Evolutionary conservation across 1,140 invertebrate species (phyloP).

Genomic region (Diabrotica undecimpunctata): DNA sequence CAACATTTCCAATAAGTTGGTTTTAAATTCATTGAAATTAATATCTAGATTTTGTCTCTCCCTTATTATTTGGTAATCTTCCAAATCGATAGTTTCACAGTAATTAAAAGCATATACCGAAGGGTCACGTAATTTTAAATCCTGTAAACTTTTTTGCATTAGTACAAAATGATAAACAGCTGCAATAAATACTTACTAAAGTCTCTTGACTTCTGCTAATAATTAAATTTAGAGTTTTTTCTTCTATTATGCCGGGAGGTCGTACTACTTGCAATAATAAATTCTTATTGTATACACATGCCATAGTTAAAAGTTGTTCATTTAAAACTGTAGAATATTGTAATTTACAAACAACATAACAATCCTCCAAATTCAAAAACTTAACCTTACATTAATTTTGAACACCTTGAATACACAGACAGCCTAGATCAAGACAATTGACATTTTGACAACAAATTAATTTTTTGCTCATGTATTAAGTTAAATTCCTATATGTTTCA

Average conservation of each 20-base stretch:
- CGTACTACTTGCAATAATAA: constrained; percentile 20
- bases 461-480: too few species aligned
- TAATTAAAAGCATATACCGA: constrained; percentile 28
- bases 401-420: too few species aligned
- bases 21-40: constrained; percentile 31
- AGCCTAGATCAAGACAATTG: too few species aligned
- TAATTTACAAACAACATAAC: too few species aligned
- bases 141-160: constrained; percentile 21
- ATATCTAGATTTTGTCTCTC: constrained; percentile 28
- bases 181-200: constrained; percentile 19
- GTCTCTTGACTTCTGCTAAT: constrained; percentile 23
- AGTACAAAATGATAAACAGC: constrained; percentile 6
- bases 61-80: constrained; percentile 27
- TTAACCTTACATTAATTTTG: too few species aligned
- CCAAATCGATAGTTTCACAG: constrained; percentile 23
- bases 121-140: constrained; percentile 29
- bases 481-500: too few species aligned
- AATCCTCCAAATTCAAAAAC: too few species aligned
- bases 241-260: constrained; percentile 15
- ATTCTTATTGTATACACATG: constrained; percentile 24
- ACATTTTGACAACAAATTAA: too few species aligned
- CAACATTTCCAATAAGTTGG: constrained; percentile 29
- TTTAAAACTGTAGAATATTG: too few species aligned
- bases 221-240: constrained; percentile 24
- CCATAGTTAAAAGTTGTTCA: neutral